Evolutionary conservation across 2,797 vertebrate species (phyloP).

Genomic region (Falco berigora): DNA sequence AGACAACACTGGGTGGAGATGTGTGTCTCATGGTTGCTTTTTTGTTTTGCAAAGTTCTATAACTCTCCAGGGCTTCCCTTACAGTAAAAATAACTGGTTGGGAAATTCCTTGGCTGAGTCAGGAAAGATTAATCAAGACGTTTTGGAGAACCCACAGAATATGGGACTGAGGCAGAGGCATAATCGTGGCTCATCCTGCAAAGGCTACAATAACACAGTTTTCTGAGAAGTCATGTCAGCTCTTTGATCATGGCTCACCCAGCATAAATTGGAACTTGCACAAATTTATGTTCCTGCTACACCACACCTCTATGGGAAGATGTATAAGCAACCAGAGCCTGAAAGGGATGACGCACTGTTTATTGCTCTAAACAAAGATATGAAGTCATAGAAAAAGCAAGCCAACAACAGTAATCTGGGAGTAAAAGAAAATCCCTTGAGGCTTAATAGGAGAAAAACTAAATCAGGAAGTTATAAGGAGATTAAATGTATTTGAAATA

Average conservation of each 20-base stretch:
- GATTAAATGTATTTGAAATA: background rate
- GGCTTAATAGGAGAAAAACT: background rate
- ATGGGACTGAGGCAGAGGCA: background rate
- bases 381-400: background rate
- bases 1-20: constrained; percentile 17
- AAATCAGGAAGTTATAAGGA: background rate
- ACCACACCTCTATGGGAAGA: background rate
- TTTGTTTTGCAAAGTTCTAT: background rate
- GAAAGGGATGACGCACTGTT: background rate
- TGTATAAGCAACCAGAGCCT: background rate
- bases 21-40: background rate
- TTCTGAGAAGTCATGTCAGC: background rate
- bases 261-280: background rate
- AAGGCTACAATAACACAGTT: background rate
- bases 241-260: background rate
- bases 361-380: background rate
- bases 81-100: constrained; percentile 36
- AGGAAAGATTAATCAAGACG: background rate
- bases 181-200: background rate
- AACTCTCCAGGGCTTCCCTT: constrained; percentile 32
- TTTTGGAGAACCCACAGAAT: background rate
- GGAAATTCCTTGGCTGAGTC: constrained; percentile 36
- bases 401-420: background rate
- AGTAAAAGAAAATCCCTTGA: background rate
- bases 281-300: background rate